Evolutionary conservation across 1,140 invertebrate species (phyloP).

Genomic region (Drosophila dunni): DNA sequence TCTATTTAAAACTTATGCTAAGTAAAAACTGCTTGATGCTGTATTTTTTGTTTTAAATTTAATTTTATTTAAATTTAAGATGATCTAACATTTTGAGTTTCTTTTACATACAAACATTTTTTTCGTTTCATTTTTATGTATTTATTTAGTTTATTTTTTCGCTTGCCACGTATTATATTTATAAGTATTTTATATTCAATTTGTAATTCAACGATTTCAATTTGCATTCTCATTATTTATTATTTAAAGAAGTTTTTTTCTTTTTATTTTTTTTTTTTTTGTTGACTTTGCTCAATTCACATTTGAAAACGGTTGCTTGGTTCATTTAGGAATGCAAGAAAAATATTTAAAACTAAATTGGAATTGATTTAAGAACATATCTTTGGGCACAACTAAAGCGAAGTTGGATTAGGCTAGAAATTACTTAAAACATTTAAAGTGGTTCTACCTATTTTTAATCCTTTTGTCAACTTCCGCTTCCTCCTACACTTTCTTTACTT

Average conservation of each 20-base stretch:
- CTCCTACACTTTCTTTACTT: not conserved
- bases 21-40: too few relatives aligned
- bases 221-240: constrained; percentile 57
- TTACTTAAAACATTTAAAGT: constrained; percentile 74
- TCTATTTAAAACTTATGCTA: too few relatives aligned
- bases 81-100: constrained; percentile 84
- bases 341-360: not conserved
- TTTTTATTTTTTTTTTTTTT: constrained; percentile 41
- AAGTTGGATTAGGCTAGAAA: constrained; percentile 77
- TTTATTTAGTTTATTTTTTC: constrained; percentile 40
- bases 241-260: constrained; percentile 18
- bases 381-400: constrained; percentile 67
- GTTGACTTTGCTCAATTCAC: constrained; percentile 60
- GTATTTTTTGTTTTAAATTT: constrained; percentile 84
- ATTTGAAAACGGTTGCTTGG: constrained; percentile 52
- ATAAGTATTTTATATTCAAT: constrained; percentile 62
- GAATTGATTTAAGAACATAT: constrained; percentile 39
- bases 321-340: constrained; percentile 44
- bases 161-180: constrained; percentile 52
- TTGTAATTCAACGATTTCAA: constrained; percentile 79
- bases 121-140: constrained; percentile 50
- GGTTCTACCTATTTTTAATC: constrained; percentile 73
- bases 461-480: constrained; percentile 35
- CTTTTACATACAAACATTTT: constrained; percentile 84
- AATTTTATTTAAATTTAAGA: constrained; percentile 84